A percentile compares a stretch with the other conserved stretches of the same genome.
phyloP scores from a whole-genome alignment of 2,113 vertebrate species.

The Sinocyclocheilus anophthalmus region DNA sequence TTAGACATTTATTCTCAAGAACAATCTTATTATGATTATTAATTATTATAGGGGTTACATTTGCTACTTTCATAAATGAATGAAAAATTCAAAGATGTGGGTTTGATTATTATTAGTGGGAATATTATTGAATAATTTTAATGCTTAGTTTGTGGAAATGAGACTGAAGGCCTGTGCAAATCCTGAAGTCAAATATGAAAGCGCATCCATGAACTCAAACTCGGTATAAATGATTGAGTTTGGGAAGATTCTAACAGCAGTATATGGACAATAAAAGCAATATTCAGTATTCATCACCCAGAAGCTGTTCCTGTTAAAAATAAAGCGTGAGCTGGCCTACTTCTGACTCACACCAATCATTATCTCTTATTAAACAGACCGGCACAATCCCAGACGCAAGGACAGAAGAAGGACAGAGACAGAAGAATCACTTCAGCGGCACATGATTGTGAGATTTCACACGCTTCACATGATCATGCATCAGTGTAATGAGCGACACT shows the following conservation, averaged over 20 bases:
- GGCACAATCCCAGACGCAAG: not conserved
- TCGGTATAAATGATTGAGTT: not conserved
- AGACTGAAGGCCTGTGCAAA: not conserved
- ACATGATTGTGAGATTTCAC: not conserved
- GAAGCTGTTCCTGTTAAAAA: constrained; percentile 2
- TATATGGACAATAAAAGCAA: not conserved
- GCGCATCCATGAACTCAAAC: not conserved
- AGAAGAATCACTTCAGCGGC: not conserved
- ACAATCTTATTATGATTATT: not conserved
- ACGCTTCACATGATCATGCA: not conserved
- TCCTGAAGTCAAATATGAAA: too few relatives aligned
- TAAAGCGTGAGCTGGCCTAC: constrained; percentile 10
- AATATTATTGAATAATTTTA: not conserved
- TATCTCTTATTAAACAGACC: constrained; percentile 15
- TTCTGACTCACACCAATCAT: constrained; percentile 9
- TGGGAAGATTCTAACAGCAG: not conserved
- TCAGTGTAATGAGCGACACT: not conserved
- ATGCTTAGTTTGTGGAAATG: not conserved
- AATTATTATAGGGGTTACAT: not conserved
- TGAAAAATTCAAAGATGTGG: not conserved
- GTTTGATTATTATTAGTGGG: not conserved
- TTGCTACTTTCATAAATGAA: not conserved
- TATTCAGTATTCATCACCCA: not conserved
- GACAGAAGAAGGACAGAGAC: not conserved
- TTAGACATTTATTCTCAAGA: too few relatives aligned